phyloP scores from a whole-genome alignment of 2,797 vertebrate genomes.

The Diceros bicornis region DNA sequence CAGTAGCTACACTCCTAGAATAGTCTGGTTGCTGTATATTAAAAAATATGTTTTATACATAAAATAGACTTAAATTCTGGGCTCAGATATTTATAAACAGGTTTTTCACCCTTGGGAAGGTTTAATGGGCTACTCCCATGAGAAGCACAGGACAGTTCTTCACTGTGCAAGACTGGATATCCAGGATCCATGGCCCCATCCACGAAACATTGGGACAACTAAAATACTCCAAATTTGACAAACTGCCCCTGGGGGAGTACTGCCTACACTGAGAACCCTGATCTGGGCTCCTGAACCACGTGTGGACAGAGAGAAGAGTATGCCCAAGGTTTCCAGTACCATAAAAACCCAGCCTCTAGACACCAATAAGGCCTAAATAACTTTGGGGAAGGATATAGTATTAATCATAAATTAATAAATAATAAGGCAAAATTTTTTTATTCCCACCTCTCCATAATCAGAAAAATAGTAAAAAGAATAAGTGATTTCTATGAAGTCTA shows the following conservation, averaged over 20 bases:
- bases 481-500: not conserved
- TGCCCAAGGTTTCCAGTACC: not conserved
- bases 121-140: not conserved
- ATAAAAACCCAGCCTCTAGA: not conserved
- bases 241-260: not conserved
- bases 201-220: not conserved
- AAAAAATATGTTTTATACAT: not conserved
- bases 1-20: not conserved
- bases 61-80: not conserved
- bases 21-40: not conserved
- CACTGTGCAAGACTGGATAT: not conserved
- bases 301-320: not conserved
- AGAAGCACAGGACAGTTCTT: not conserved
- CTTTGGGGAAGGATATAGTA: not conserved
- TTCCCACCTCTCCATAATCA: not conserved
- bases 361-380: not conserved
- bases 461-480: not conserved
- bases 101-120: not conserved
- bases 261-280: not conserved
- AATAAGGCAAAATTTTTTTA: not conserved
- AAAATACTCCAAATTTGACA: not conserved
- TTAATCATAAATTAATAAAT: not conserved
- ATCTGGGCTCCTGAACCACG: not conserved
- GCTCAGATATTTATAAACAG: not conserved
- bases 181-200: not conserved